Percentiles rank a stretch among this genome's conserved stretches.
Conservation (phyloP, 2,888 invertebrate genomes). For the Tridacna crocea region DNA sequence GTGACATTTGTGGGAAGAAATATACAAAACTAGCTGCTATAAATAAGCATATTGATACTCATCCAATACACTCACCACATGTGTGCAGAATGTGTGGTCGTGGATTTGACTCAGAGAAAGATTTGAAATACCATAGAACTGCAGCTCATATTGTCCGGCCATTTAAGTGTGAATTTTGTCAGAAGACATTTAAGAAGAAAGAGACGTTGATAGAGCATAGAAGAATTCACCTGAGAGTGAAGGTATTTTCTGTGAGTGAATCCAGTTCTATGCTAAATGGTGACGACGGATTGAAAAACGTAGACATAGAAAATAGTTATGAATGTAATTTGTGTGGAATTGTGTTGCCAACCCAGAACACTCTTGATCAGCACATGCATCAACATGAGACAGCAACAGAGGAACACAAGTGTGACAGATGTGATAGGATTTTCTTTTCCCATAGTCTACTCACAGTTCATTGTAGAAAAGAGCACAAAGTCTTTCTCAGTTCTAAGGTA, state of each 20-base stretch:
- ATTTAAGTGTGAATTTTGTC: slow-evolving; percentile 60
- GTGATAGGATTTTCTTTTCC: slow-evolving; percentile 54
- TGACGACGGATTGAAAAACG: slow-evolving; percentile 4
- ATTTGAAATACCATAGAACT: slow-evolving; percentile 51
- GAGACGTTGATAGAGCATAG: slow-evolving; percentile 60
- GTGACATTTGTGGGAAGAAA: slow-evolving; percentile 58
- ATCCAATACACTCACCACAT: slow-evolving; percentile 60
- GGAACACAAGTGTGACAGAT: slow-evolving; percentile 56
- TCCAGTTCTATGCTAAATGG: neutral
- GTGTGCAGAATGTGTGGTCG: slow-evolving; percentile 64
- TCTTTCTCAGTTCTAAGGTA: slow-evolving; percentile 51
- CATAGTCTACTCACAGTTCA: slow-evolving; percentile 54
- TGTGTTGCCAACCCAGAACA: slow-evolving; percentile 33
- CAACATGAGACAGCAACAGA: slow-evolving; percentile 51
- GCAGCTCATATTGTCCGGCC: slow-evolving; percentile 62
- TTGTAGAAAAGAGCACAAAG: slow-evolving; percentile 57
- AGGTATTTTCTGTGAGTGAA: slow-evolving; percentile 21
- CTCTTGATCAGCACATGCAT: slow-evolving; percentile 51
- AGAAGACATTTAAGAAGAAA: slow-evolving; percentile 59
- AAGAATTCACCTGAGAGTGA: slow-evolving; percentile 53
- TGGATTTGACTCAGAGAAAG: slow-evolving; percentile 57
- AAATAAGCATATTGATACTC: slow-evolving; percentile 63
- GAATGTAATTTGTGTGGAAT: slow-evolving; percentile 58
- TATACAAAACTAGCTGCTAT: slow-evolving; percentile 58
- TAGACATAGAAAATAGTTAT: slow-evolving; percentile 35